phyloP scores from a whole-genome alignment of 1,140 invertebrate genomes.

The Aphaenogaster rudis region DNA sequence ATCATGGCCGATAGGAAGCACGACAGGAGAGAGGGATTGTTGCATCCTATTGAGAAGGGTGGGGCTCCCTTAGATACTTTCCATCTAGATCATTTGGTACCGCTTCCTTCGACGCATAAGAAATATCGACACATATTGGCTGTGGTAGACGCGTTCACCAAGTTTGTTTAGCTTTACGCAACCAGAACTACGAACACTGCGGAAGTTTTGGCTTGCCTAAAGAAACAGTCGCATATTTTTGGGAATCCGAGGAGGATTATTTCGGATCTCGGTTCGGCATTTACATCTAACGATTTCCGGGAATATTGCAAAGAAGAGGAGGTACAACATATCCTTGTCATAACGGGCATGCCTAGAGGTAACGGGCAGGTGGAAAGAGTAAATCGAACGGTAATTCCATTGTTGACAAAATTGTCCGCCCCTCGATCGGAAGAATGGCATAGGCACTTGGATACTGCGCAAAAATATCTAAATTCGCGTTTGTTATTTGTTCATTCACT shows the following conservation, averaged over 20 bases:
- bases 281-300: not conserved
- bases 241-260: slow-evolving; percentile 17
- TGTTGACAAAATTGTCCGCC: not conserved
- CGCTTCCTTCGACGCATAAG: too few species aligned
- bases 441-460: not conserved
- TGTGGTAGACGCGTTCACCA: too few species aligned
- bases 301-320: not conserved
- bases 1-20: too few species aligned
- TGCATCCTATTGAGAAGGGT: too few species aligned
- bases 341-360: too few species aligned
- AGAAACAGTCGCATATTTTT: slow-evolving; percentile 4
- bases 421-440: not conserved
- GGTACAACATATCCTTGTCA: not conserved
- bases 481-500: too few species aligned
- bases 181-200: not conserved
- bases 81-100: too few species aligned
- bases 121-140: too few species aligned
- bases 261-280: slow-evolving; percentile 3
- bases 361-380: not conserved
- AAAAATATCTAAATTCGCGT: not conserved
- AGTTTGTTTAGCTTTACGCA: too few species aligned
- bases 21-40: too few species aligned
- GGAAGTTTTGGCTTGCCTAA: not conserved
- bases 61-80: too few species aligned
- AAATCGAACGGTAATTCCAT: not conserved